These are phyloP conservation scores for Herpailurus yagouaroundi DNA, from an alignment of 2,113 vertebrate species.

Conservation along the genomic window DNA sequence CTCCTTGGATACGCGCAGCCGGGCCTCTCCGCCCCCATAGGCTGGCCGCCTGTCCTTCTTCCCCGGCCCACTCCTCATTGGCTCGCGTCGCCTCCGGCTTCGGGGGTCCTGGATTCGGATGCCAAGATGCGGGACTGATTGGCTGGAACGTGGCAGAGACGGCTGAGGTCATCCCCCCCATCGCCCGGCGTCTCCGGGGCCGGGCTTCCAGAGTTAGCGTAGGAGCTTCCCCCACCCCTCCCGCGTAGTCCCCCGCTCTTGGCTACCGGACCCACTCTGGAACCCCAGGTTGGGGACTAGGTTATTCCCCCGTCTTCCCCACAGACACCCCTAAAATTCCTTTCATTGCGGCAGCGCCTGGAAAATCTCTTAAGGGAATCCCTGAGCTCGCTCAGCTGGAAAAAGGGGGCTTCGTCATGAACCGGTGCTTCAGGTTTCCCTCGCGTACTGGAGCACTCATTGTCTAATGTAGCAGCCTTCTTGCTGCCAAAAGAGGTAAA, in stretches of 20 bases:
- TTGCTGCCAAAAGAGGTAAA: background rate
- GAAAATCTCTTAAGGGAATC: constrained; percentile 18
- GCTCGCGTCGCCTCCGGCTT: constrained; percentile 59
- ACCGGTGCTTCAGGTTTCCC: constrained; percentile 57
- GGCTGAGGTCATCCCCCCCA: constrained; percentile 67
- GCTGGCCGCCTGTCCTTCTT: constrained; percentile 70
- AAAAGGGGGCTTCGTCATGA: background rate
- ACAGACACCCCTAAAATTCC: background rate
- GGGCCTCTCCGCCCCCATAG: constrained; percentile 67
- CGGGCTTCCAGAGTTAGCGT: constrained; percentile 35
- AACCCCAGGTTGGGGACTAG: background rate
- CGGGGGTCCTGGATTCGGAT: constrained; percentile 76
- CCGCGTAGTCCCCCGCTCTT: background rate
- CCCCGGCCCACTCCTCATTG: constrained; percentile 53
- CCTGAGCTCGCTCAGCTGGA: constrained; percentile 30
- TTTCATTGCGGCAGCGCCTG: background rate
- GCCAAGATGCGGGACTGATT: constrained; percentile 66
- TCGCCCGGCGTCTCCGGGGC: constrained; percentile 6
- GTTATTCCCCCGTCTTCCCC: background rate
- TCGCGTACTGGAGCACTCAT: background rate
- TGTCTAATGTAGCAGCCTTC: constrained; percentile 31
- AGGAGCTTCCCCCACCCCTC: background rate
- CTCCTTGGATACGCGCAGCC: constrained; percentile 58
- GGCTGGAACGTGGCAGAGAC: constrained; percentile 49
- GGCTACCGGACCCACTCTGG: background rate